Base-by-base conservation (phyloP, 2,888 invertebrate genomes). In the Scaptomyza tumidula region DNA sequence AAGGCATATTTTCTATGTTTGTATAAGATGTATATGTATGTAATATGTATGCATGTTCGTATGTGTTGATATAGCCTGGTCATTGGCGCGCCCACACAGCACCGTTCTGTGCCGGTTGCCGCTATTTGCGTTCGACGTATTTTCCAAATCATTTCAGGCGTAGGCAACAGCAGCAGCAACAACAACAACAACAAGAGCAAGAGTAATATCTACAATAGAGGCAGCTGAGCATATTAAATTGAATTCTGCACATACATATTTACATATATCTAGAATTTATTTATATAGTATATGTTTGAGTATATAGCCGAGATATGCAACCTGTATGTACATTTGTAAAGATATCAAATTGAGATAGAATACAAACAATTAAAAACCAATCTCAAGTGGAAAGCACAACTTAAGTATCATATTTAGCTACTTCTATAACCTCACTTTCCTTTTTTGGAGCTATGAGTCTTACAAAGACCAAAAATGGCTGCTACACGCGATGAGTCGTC, bases 61-160 rank as follows among this genome's bases (percentile, higher is more conserved):
- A 16, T 43, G 19, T 14, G 24, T 31, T 50, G n/a, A 57, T 60
- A 59, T 59, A 55, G 61, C 31, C 54, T 75, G 63, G 82, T 71
- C 79, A 82, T 71, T 66, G 56, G 52, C 58, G 58, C 75, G 71
- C 78, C 80, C 46, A 82, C 78, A 70, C 70, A 65, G 56, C 57
- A 66, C 50, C 16, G 41, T 54, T 64, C 45, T 71, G 37, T 41
- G 52, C 45, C 37, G 56, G 16, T 27, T 60, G 78, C 58, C 55
- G 64, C 82, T 71, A 80, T 72, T 80, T 72, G 80, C 72, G 76
- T 69, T 85, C 71, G 66, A 62, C 71, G 75, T 80, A 71, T 85
- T 81, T 80, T 80, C 80, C 82, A 85, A 81, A 80, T 81, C 45
- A 69, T 79, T 80, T 78, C 45, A 55, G 46, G 63, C 73, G 77